Evolutionary conservation across 2,113 vertebrate species (phyloP), one percentile per base, ranked within the genome.

Genomic region (Polyodon spathula): DNA sequence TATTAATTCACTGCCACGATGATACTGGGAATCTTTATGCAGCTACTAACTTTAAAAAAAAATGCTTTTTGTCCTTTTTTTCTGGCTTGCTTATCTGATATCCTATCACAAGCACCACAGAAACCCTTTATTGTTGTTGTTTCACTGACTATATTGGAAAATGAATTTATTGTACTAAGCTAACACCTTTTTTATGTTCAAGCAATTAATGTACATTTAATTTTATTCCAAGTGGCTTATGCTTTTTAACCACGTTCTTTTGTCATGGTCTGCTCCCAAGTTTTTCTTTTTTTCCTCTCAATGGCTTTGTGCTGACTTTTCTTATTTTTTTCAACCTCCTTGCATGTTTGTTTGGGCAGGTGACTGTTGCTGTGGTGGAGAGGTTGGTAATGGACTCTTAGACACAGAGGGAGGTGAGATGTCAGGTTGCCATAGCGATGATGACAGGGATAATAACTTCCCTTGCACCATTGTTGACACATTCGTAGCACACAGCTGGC

Each of bases 281-380:
- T 50, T 7, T 12, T 12, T 12, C 11, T 12, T n/a, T 50, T 10
- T 50, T 50, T 50, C 46, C n/a, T 12, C 46, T n/a, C 4, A 50
- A 50, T 10, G 46, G n/a, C 5, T 38, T 53, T 52, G 38, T 15
- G 50, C 40, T 12, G 12, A 40, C 50, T 40, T 51, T 51, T 16
- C 46, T 14, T 15, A 51, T 73, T 75, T 77, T 70, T 78, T 52
- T 67, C 40, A 66, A 71, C 62, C 52, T 74, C 68, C 64, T 80
- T 72, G 67, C 66, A 74, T 58, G 63, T 42, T n/a, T 74, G 64
- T 69, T 68, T 72, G 68, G 59, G 76, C 78, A 76, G 73, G 73
- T 77, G 74, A 78, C 68, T 79, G 72, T 67, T 75, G 76, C 72
- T 80, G 71, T 68, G 67, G 59, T 63, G 56, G 67, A 64, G 68